Percentiles rank a stretch among this genome's conserved stretches.
These are phyloP conservation scores for Oreochromis spilurus DNA, from an alignment of 2,113 vertebrate species.

Conservation along the genomic window DNA sequence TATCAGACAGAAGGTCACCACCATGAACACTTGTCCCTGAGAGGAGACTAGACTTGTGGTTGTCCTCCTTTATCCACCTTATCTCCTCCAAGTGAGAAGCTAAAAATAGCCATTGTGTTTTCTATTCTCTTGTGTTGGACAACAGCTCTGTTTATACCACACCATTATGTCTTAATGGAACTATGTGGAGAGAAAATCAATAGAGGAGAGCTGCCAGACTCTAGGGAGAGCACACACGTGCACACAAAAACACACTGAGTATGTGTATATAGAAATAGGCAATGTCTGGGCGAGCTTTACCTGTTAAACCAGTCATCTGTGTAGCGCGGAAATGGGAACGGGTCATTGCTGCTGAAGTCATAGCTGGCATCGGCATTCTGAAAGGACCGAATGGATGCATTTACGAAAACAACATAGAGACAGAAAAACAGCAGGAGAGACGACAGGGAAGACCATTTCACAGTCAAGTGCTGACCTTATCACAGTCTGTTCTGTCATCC, in stretches of 20 bases:
- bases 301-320: conserved; percentile 99
- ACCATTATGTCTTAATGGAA: conserved; percentile 62
- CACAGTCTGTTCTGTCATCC: neutral
- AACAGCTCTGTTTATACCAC: conserved; percentile 54
- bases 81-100: neutral
- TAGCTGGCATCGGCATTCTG: conserved; percentile 98
- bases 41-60: neutral
- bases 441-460: neutral
- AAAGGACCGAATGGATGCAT: conserved; percentile 63
- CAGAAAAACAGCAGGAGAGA: neutral
- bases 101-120: conserved; percentile 31
- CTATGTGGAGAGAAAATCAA: conserved; percentile 65
- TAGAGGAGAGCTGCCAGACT: conserved; percentile 40
- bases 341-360: conserved; percentile 99
- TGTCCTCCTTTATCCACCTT: conserved; percentile 18
- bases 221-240: neutral
- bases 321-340: conserved; percentile 94
- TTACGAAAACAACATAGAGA: conserved; percentile 17
- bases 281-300: conserved; percentile 67
- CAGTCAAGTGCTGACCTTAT: conserved; percentile 11
- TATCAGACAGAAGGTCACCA: conserved; percentile 43
- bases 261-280: neutral
- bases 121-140: conserved; percentile 30
- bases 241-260: neutral
- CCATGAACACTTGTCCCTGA: conserved; percentile 9